Conservation (phyloP, 2,888 invertebrate species). For the Zhuqinia jingwanae region DNA sequence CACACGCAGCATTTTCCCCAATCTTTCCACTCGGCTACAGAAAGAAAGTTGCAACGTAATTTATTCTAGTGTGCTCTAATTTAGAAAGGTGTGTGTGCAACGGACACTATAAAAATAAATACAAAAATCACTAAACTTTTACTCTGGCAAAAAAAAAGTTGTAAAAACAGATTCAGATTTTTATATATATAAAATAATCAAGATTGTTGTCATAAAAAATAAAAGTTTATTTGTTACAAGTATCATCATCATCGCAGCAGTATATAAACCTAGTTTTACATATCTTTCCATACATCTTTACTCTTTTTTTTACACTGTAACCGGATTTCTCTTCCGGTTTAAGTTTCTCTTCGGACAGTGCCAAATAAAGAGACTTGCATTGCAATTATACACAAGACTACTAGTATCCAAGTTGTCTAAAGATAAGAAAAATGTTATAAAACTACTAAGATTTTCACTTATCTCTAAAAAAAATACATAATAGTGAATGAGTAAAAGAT, state of each 20-base stretch:
- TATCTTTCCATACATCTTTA: too few species aligned
- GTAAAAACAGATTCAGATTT: too few species aligned
- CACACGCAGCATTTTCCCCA: neutral
- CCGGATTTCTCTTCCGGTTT: conserved; percentile 7
- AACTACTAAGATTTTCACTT: neutral
- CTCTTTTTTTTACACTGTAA: too few species aligned
- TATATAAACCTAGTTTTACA: too few species aligned
- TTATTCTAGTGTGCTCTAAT: conserved; percentile 54
- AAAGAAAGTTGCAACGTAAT: conserved; percentile 35
- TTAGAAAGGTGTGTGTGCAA: conserved; percentile 59
- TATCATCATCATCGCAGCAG: neutral
- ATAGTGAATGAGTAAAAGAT: neutral
- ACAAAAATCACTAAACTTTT: neutral
- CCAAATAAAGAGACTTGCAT: neutral
- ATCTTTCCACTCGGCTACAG: neutral
- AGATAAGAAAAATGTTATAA: neutral
- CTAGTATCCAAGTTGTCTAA: too few species aligned
- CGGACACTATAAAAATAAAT: conserved; percentile 42
- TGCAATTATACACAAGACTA: neutral
- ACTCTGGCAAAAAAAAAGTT: too few species aligned
- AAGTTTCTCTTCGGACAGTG: neutral
- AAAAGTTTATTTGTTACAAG: conserved; percentile 8
- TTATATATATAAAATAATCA: neutral
- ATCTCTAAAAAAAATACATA: neutral
- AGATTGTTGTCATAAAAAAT: neutral